Evolutionary conservation across 2,113 vertebrate species (phyloP).

Genomic region (Pseudopodoces humilis): DNA sequence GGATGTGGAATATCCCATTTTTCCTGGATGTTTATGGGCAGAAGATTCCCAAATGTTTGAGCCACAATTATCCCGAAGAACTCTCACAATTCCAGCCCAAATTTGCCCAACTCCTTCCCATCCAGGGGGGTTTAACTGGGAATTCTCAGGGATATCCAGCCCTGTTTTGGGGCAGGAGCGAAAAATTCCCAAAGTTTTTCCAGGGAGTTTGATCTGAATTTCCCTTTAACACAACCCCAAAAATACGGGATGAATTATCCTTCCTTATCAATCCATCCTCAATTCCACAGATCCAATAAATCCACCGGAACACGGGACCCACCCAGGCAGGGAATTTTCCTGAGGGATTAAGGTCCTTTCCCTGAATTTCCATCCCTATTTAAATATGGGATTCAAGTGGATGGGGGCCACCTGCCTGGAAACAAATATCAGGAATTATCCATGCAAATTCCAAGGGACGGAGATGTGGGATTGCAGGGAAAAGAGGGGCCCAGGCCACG

Average conservation of each 20-base stretch:
- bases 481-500: neutral
- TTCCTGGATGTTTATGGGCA: too few species aligned
- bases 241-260: neutral
- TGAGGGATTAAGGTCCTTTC: neutral
- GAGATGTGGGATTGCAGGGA: neutral
- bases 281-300: accelerated
- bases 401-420: neutral
- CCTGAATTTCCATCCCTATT: neutral
- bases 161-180: neutral
- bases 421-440: neutral
- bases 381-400: neutral
- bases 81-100: neutral
- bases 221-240: neutral
- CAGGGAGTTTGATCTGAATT: neutral
- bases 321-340: neutral
- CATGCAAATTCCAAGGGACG: neutral
- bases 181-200: neutral
- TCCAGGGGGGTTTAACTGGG: neutral
- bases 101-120: neutral
- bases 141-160: neutral
- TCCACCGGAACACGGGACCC: neutral
- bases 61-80: neutral
- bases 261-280: neutral
- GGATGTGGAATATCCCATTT: too few species aligned
- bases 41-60: too few species aligned